Base-by-base conservation (phyloP, 2,113 vertebrate genomes). In the Tachuris rubrigastra region DNA sequence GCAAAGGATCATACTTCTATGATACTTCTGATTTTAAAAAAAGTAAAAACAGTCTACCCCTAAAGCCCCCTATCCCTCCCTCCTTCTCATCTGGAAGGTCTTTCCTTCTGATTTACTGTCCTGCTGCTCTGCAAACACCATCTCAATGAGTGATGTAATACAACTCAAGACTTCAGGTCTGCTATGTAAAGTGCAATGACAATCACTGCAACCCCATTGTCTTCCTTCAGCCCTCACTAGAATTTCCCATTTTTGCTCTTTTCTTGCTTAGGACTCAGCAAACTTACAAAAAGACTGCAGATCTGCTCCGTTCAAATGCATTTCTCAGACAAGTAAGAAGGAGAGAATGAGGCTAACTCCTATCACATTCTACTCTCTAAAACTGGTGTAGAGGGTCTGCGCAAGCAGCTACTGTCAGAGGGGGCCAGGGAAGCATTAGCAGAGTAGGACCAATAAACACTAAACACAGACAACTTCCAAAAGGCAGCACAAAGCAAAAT, bases 41-140 rank as follows among this genome's bases (percentile, higher is more conserved):
- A 49, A 31, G 27, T 14, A 18, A 55, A 66, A 62, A 27, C 17
- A 41, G 9, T 2, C 3, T 33, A 6, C 2, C 11, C 1, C 15
- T 21, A 10, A 5, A 8, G 2, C 3, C 10, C n/a, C 4, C 4
- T 27, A 41, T 10, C 6, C 15, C 6, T 49, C 35, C 6, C 76
- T 55, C 41, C 47, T 3, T 14, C 41, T 4, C 5, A n/a, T 4
- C 7, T 12, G 12, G 31, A 81, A 50, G 31, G 2, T 23, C 19
- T 7, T 24, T 60, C 19, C 9, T 77, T 72, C 31, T 39, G 21
- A 12, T 75, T 75, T 67, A 44, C 30, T 25, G 10, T 31, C 21
- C 16, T n/a, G 6, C 5, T 60, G 7, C 41, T 46, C 47, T 44
- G 35, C 22, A 67, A 67, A 62, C 28, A 72, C 0, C 1, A 14